These are phyloP conservation scores for Taxidea taxus DNA, from an alignment of 2,113 vertebrate species.

Conservation along the genomic window DNA sequence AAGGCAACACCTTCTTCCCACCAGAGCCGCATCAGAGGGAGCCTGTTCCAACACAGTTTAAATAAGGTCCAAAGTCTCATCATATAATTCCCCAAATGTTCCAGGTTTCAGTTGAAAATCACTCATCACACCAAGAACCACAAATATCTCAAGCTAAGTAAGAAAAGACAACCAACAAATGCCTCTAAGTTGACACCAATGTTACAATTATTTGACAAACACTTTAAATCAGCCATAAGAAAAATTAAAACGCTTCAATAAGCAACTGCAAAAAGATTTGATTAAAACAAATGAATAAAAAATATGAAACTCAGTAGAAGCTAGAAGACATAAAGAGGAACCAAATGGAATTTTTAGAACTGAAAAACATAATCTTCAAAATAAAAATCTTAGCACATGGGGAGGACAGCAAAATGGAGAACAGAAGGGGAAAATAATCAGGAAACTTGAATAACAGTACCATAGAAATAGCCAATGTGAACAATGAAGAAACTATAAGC, in stretches of 20 bases:
- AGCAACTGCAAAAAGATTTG: neutral
- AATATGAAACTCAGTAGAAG: neutral
- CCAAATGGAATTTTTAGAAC: neutral
- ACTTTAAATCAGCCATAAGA: neutral
- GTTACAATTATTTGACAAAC: neutral
- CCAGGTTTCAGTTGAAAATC: neutral
- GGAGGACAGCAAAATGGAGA: neutral
- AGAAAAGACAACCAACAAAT: neutral
- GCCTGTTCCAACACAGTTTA: neutral
- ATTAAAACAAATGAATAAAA: neutral
- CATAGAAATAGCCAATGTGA: neutral
- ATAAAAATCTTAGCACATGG: neutral
- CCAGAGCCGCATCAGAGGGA: neutral
- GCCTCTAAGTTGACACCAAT: neutral
- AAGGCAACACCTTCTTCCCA: neutral
- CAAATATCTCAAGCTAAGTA: neutral
- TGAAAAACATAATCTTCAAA: neutral
- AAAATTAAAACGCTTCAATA: neutral
- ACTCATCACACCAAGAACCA: neutral
- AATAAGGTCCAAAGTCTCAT: neutral
- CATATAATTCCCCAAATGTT: neutral
- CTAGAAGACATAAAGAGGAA: neutral
- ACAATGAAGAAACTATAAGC: neutral
- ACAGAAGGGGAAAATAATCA: neutral
- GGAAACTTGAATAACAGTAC: neutral